Evolutionary conservation across 2,113 vertebrate genomes (phyloP).

Genomic region (Limanda limanda): DNA sequence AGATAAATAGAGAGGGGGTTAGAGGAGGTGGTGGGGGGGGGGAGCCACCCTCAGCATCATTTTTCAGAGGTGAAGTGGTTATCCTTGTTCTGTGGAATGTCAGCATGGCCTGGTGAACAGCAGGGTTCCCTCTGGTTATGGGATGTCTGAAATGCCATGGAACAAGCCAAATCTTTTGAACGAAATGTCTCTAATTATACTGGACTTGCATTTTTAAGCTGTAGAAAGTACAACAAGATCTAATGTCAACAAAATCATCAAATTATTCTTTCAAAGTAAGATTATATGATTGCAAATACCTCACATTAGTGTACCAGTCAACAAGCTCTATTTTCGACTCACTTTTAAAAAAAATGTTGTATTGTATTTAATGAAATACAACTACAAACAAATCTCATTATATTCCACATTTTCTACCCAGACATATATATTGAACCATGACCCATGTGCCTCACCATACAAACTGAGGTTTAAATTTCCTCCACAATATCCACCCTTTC

Average conservation of each 20-base stretch:
- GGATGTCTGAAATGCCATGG: slow-evolving; percentile 7
- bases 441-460: no score
- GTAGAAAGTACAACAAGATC: no score
- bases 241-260: no score
- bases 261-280: background rate
- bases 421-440: no score
- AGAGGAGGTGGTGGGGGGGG: background rate
- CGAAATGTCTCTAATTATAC: background rate
- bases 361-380: no score
- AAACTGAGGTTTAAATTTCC: no score
- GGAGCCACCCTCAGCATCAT: background rate
- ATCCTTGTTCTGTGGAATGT: slow-evolving; percentile 18
- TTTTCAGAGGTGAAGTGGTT: slow-evolving; percentile 25
- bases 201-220: background rate
- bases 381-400: background rate
- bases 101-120: background rate
- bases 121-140: background rate
- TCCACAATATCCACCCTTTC: background rate
- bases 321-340: background rate
- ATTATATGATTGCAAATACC: background rate
- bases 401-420: no score
- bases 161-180: background rate
- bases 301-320: background rate
- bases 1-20: slow-evolving; percentile 37
- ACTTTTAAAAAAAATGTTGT: no score